A percentile compares a stretch with the other conserved stretches of the same genome.
These are phyloP conservation scores for Dromococcyx pavoninus DNA, from an alignment of 2,797 vertebrate genomes.

Conservation along the genomic window DNA sequence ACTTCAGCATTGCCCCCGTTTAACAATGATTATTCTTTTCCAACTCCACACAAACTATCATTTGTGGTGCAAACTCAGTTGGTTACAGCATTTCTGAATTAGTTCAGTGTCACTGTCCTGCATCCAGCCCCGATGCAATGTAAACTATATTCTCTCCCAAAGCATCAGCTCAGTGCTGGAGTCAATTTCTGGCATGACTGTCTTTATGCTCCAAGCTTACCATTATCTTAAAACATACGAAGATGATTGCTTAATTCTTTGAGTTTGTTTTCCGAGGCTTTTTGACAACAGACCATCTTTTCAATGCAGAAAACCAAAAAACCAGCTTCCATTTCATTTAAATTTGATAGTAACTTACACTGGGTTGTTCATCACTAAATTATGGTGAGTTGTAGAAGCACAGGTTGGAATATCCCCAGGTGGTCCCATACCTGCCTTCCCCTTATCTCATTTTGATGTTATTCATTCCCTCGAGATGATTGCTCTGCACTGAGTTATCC, in stretches of 20 bases:
- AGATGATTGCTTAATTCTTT: not conserved
- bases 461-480: not conserved
- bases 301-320: not conserved
- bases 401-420: not conserved
- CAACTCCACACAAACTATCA: not conserved
- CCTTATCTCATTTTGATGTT: not conserved
- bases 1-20: not conserved
- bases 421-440: not conserved
- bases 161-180: not conserved
- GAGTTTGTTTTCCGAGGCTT: not conserved
- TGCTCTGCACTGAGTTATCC: not conserved
- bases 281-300: not conserved
- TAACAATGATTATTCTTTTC: not conserved
- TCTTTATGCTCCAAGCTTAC: not conserved
- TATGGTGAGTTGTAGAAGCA: not conserved
- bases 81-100: not conserved
- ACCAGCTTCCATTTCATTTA: not conserved
- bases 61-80: not conserved
- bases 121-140: not conserved
- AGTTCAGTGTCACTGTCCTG: not conserved
- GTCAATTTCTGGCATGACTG: not conserved
- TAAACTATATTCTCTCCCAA: not conserved
- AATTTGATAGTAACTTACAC: fast-evolving
- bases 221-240: not conserved
- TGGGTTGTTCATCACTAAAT: not conserved